These are phyloP conservation scores for Psittacula derbiana DNA, from an alignment of 2,797 vertebrate genomes.

Conservation along the genomic window DNA sequence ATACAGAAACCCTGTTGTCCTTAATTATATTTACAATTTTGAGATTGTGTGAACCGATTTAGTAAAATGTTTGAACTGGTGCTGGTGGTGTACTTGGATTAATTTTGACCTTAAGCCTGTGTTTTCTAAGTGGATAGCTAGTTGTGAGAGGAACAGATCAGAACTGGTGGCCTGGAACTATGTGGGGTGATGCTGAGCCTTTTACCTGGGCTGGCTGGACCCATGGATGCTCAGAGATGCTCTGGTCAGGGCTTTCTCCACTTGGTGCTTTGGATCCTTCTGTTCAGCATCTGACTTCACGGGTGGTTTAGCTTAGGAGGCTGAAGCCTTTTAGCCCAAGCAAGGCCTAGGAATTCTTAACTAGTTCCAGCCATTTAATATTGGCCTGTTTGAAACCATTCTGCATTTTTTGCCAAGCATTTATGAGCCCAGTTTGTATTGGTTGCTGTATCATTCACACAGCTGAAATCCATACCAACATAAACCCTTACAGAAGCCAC, in stretches of 20 bases:
- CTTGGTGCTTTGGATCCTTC: background rate
- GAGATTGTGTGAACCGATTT: constrained; percentile 88
- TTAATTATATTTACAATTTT: constrained; percentile 85
- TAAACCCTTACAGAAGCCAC: background rate
- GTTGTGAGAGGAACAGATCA: background rate
- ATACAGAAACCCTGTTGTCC: constrained; percentile 70
- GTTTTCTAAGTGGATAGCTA: background rate
- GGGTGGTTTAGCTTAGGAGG: background rate
- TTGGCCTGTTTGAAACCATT: constrained; percentile 13
- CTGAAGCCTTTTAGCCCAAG: background rate
- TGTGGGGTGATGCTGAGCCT: background rate
- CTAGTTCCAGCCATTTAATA: background rate
- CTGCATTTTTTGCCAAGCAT: background rate
- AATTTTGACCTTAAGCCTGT: background rate
- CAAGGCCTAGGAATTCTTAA: background rate
- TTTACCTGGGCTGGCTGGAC: background rate
- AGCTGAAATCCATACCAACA: constrained; percentile 26
- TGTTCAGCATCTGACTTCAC: background rate
- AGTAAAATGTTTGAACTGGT: constrained; percentile 86
- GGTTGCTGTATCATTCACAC: background rate
- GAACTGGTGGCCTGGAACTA: background rate
- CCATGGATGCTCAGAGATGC: background rate
- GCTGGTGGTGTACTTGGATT: constrained; percentile 60
- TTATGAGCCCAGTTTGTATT: background rate
- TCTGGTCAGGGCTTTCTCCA: background rate